These are phyloP conservation scores for Trissonchulus latispiculum DNA, from an alignment of 2,888 invertebrate genomes.

Conservation along the genomic window DNA sequence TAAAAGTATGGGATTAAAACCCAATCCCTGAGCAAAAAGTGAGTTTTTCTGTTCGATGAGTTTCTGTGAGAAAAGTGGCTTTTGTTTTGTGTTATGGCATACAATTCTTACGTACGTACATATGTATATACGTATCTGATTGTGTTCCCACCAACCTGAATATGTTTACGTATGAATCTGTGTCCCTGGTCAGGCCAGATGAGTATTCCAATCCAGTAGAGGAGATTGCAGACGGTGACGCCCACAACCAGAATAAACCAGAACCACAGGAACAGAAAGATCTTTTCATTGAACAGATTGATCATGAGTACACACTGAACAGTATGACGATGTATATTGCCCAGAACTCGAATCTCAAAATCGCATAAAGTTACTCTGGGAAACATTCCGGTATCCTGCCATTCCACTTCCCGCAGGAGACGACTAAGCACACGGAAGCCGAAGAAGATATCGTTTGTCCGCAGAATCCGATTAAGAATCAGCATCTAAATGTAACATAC, in stretches of 20 bases:
- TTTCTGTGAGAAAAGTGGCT: no score
- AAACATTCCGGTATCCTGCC: slow-evolving; percentile 44
- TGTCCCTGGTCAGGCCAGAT: slow-evolving; percentile 35
- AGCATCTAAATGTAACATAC: slow-evolving; percentile 43
- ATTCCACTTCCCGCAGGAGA: slow-evolving; percentile 40
- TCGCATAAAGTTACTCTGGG: slow-evolving; percentile 42
- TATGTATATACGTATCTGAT: no score
- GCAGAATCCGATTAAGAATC: slow-evolving; percentile 40
- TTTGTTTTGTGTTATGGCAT: no score
- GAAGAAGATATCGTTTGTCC: slow-evolving; percentile 40
- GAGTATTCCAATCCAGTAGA: slow-evolving; percentile 42
- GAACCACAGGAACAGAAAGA: slow-evolving; percentile 40
- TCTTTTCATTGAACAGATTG: slow-evolving; percentile 44
- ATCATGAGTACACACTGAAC: slow-evolving; percentile 44
- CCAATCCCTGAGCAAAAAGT: no score
- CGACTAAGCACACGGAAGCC: slow-evolving; percentile 41
- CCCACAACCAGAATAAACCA: slow-evolving; percentile 43
- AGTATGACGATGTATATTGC: slow-evolving; percentile 37
- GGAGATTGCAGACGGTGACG: slow-evolving; percentile 39
- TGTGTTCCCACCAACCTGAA: no score
- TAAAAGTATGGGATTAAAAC: no score
- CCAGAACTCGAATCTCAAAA: slow-evolving; percentile 33
- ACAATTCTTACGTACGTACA: no score
- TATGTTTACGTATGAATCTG: background rate
- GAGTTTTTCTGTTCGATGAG: no score